phyloP scores from a whole-genome alignment of 2,797 vertebrate genomes.

The Serranus cabrilla region DNA sequence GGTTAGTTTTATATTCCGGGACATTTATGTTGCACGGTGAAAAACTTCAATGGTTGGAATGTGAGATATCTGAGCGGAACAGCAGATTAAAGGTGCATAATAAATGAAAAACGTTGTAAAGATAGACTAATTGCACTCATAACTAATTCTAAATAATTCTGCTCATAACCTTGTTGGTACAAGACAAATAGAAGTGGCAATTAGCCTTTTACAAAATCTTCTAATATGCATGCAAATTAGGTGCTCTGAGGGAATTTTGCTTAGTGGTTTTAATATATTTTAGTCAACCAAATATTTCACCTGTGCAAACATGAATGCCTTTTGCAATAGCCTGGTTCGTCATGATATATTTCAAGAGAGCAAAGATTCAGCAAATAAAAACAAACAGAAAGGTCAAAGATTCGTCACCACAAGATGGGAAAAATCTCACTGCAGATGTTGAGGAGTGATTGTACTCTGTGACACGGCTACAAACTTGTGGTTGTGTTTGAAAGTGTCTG shows the following conservation, averaged over 20 bases:
- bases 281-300: slow-evolving; percentile 9
- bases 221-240: slow-evolving; percentile 23
- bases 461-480: slow-evolving; percentile 23
- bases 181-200: slow-evolving; percentile 40
- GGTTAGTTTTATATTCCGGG: slow-evolving; percentile 35
- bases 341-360: background rate
- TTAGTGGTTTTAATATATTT: background rate
- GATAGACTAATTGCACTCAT: slow-evolving; percentile 24
- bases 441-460: background rate
- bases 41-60: slow-evolving; percentile 28
- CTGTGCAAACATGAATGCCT: background rate
- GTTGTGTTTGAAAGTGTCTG: slow-evolving; percentile 31
- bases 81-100: slow-evolving; percentile 40
- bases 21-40: slow-evolving; percentile 13
- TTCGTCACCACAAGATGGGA: slow-evolving; percentile 1
- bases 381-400: slow-evolving; percentile 33
- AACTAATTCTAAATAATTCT: slow-evolving; percentile 30
- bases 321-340: background rate
- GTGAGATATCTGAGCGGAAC: slow-evolving; percentile 18
- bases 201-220: slow-evolving; percentile 22
- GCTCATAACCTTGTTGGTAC: slow-evolving; percentile 26
- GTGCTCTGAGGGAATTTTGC: background rate
- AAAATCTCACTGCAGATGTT: slow-evolving; percentile 6
- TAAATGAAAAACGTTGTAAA: slow-evolving; percentile 20
- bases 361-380: slow-evolving; percentile 24